Base-by-base conservation (phyloP, 1,140 invertebrate genomes). In the Copidosoma floridanum region DNA sequence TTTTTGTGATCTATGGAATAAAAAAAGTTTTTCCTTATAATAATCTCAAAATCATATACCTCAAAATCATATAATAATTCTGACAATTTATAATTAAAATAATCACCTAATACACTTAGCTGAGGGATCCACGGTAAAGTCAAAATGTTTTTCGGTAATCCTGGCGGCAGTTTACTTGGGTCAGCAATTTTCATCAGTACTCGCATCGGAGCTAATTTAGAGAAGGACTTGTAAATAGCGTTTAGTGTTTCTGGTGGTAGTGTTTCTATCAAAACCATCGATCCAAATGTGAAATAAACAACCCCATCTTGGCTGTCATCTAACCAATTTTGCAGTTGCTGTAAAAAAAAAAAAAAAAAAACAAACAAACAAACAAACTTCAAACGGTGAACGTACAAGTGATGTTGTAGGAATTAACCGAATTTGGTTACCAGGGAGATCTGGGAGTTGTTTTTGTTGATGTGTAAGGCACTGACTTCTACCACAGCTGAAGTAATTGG, bases 251-350 rank as follows among this genome's bases (percentile, higher is more conserved):
- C 3, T 77, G 65, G 0, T 85, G 82, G 67, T 89, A 77, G 0
- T 80, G 78, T 10, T 82, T 80, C 55, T 81, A 58, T 82, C 57
- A 82, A 82, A 21, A 89, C 73, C 69, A 85, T 82, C 8, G 87
- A 86, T 20, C 89, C 89, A 71, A 90, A 83, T 66, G 85, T 87
- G 62, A 90, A 87, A 61, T 86, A 86, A 37, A 90, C 83, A 2
- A 89, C 84, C 2, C 88, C 88, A 65, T 88, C 73, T 61, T 82
- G 77, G 26, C 87, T 84, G 63, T 83, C 84, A 60, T 88, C 84
- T 37, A 89, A 73, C 70, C 86, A 85, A 41, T 84, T 83, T 64
- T 85, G 80, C 16, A 89, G 66, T 44, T 86, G 84, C 85, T 88
- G 74, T n/a, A n/a, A n/a, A n/a, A n/a, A n/a, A n/a, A n/a, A n/a